Percentiles rank a stretch among this genome's conserved stretches.
Evolutionary conservation across 2,888 invertebrate genomes (phyloP).

Genomic region (Laothoe populi): DNA sequence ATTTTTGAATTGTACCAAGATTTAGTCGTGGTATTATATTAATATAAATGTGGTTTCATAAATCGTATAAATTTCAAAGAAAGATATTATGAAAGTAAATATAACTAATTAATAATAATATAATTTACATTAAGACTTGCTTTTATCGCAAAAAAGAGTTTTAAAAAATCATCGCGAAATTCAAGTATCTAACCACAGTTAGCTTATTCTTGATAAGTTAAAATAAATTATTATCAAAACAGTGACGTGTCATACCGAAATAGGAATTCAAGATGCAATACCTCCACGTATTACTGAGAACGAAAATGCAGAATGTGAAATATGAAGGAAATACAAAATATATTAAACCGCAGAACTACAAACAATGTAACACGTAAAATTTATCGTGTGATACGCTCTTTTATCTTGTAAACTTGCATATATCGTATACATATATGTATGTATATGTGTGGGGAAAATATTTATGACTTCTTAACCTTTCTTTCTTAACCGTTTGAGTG

Average conservation of each 20-base stretch:
- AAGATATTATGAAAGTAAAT: no score
- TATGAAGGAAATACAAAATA: conserved; percentile 25
- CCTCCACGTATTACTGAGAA: conserved; percentile 10
- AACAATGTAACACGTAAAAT: conserved; percentile 24
- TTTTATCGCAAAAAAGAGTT: no score
- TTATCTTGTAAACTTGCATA: conserved; percentile 26
- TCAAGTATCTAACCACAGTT: no score
- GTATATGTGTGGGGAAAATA: no score
- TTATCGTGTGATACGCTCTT: conserved; percentile 29
- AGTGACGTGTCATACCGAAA: conserved; percentile 3
- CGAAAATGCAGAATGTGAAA: conserved; percentile 18
- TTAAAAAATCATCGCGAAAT: no score
- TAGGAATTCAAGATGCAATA: not conserved
- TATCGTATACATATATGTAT: conserved; percentile 25
- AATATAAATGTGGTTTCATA: no score
- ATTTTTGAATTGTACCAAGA: not conserved
- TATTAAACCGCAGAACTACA: conserved; percentile 20
- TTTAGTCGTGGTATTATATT: not conserved
- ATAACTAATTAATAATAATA: no score
- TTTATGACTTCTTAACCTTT: no score
- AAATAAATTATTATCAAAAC: not conserved
- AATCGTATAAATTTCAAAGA: no score
- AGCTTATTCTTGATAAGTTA: not conserved
- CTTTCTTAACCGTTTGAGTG: no score
- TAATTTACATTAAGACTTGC: no score